Evolutionary conservation across 2,888 invertebrate species (phyloP).

Genomic region (Drosophila putrida): DNA sequence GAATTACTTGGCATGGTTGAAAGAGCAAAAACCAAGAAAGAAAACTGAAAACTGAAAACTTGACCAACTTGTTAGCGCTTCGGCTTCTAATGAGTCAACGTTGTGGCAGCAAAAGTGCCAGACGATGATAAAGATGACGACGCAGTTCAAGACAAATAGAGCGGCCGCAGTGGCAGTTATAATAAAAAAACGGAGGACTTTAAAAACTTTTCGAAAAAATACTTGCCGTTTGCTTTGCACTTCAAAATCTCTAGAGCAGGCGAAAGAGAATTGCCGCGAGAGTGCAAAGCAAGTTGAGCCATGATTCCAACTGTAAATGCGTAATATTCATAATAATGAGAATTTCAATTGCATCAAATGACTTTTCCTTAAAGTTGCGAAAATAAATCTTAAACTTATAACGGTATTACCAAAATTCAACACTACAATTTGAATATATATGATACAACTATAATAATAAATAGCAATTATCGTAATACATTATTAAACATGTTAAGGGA

Average conservation of each 20-base stretch:
- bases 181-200: not conserved
- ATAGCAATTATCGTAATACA: too few species aligned
- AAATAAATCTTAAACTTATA: not conserved
- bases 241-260: constrained; percentile 28
- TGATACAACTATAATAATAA: too few species aligned
- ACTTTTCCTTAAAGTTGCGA: not conserved
- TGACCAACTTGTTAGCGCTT: constrained; percentile 59
- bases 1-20: constrained; percentile 5
- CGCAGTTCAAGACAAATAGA: constrained; percentile 41
- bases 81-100: constrained; percentile 52
- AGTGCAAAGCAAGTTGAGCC: constrained; percentile 4
- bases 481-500: not conserved
- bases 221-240: constrained; percentile 42
- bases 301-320: constrained; percentile 13
- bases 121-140: constrained; percentile 42
- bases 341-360: not conserved
- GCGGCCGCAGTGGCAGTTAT: not conserved
- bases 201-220: constrained; percentile 41
- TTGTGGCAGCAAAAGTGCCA: constrained; percentile 22
- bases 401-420: too few species aligned
- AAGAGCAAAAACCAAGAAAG: not conserved
- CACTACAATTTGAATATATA: too few species aligned
- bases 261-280: constrained; percentile 20
- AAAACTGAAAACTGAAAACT: constrained; percentile 21
- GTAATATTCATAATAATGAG: not conserved